Evolutionary conservation across 1,140 invertebrate species (phyloP), one percentile per base, ranked within the genome.

Genomic region (Brachionus rotundiformis): DNA sequence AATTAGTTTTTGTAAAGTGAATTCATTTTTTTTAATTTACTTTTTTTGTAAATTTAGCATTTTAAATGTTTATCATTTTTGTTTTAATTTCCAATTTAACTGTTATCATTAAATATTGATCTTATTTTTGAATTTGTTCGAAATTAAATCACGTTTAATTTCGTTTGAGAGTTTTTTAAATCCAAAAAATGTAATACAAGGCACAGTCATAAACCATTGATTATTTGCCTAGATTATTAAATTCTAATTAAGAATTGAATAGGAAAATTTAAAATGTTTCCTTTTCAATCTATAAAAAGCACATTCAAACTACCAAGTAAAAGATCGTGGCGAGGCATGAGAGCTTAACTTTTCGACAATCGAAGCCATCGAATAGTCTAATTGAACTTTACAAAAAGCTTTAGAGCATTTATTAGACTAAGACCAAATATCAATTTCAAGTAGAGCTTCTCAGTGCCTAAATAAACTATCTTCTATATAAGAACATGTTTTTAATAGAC

Each of bases 81-180:
- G 23, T 19, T 23, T 54, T 7, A 19, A 54, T 54, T 6, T 16
- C 7, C 8, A 54, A 19, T 54, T n/a, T n/a, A n/a, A n/a, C n/a
- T n/a, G n/a, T n/a, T n/a, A n/a, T n/a, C n/a, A n/a, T 8, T 54
- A 54, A 19, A 54, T 6, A 54, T 54, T 11, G 61, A 3, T 59
- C 6, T 13, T 11, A 63, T 23, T 33, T n/a, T 29, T 63, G 5
- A 63, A 63, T 63, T 63, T 29, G 27, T 29, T 63, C 29, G 61
- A 63, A 25, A 63, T 63, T 63, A 63, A 63, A 63, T 63, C 61
- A 63, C 61, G 61, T 63, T 29, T 63, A 29, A 5, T 63, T 63
- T 63, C 29, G 11, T 29, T 63, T 63, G 25, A 63, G 61, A 59
- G 11, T 29, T 29, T 29, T 33, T 63, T 5, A 63, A 63, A 63